Base-by-base conservation (phyloP, 2,888 invertebrate species). In the Pammene aurita region DNA sequence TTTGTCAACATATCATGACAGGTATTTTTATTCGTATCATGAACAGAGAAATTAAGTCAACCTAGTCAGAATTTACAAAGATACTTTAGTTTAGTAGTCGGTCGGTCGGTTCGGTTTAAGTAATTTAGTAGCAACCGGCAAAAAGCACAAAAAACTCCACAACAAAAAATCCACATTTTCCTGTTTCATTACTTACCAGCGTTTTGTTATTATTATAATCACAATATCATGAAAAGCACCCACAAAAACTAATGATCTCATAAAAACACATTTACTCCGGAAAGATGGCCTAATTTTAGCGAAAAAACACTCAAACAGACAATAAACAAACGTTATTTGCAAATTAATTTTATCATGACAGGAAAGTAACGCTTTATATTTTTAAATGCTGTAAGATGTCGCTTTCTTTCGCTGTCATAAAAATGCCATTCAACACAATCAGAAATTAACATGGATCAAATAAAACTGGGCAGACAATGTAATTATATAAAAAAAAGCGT, bases 321-420 rank as follows among this genome's bases (percentile, higher is more conserved):
- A 61, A 61, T 50, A 62, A 62, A 52, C 52, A 62, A 62, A 41
- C 35, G 18, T 41, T 26, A 41, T 52, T 62, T 41, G 18, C 13
- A 34, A 26, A 11, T 38, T 50, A 18, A 52, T 52, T 41, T 13
- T 62, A n/a, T 62, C 10, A 38, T 7, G 38, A 13, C 13, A 13
- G 16, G 50, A 35, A 26, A 26, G 26, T 26, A 26, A 26, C 26
- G 4, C 26, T 26, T 26, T 26, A 26, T 4, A 4, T n/a, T 18
- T 38, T 42, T 13, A 1, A 5, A 41, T 26, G 26, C 41, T 42
- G 18, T 44, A 18, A 54, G 54, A 54, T 10, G 26, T 54, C n/a
- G 34, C 9, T 34, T 0, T n/a, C 13, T 42, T 7, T 11, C 11
- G 11, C 1, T 13, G 61, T 61, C 61, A 38, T 61, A 61, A 61